Conservation (phyloP, 2,113 vertebrate species). For the human (Homo sapiens) region DNA sequence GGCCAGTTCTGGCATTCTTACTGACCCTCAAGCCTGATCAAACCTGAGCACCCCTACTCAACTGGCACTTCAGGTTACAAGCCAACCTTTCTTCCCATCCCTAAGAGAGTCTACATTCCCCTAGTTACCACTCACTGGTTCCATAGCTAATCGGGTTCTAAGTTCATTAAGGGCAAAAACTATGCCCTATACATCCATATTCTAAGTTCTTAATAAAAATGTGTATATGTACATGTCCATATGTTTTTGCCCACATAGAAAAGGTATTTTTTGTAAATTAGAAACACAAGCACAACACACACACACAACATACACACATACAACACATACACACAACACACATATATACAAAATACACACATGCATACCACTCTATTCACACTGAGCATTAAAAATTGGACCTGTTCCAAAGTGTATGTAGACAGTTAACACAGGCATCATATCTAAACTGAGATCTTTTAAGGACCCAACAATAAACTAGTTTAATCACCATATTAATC, state of each 20-base stretch:
- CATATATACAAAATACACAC: too few relatives aligned
- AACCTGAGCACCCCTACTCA: neutral
- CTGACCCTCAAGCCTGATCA: neutral
- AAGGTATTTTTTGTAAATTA: neutral
- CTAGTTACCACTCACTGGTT: neutral
- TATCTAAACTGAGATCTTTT: conserved; percentile 12
- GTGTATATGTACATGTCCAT: neutral
- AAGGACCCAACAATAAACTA: conserved; percentile 65
- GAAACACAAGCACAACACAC: neutral
- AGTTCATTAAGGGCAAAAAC: neutral
- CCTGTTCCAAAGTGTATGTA: neutral
- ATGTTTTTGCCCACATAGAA: neutral
- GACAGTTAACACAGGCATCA: neutral
- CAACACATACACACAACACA: too few relatives aligned
- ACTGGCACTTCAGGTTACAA: neutral
- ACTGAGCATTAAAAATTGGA: neutral
- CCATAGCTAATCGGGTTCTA: neutral
- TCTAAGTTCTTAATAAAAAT: neutral
- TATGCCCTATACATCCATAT: neutral
- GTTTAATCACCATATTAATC: conserved; percentile 56
- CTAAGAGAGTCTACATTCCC: neutral
- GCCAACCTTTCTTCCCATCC: neutral
- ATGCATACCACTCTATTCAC: neutral
- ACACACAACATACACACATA: neutral
- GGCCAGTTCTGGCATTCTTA: neutral